Base-by-base conservation (phyloP, 2,797 vertebrate genomes). In the Gadopsis bispinosus region DNA sequence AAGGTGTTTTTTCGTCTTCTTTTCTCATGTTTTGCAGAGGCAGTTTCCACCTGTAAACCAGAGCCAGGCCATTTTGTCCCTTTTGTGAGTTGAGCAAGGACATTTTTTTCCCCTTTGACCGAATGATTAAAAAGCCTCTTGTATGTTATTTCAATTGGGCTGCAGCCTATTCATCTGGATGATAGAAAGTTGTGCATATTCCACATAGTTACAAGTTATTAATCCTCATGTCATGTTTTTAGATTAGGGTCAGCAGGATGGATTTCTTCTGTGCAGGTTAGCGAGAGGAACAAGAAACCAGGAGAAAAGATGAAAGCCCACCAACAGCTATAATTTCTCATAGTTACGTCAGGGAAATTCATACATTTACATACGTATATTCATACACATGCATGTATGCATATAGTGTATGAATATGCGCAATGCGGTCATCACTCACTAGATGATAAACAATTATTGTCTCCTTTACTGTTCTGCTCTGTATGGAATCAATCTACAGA, bases 161-260 rank as follows among this genome's bases (percentile, higher is more conserved):
- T 73, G 81, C 77, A 85, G 77, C 86, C 87, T 68, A 90, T 93
- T 91, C 87, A 81, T 94, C 90, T 84, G 85, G 19, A 51, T 91
- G 92, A 90, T 87, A 87, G 89, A 93, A 91, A 87, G 85, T 89
- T 87, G 79, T 88, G 87, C 87, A 93, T 92, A 93, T 92, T 89
- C 90, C 83, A 85, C 71, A 93, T 85, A 82, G 85, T 85, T 85
- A 73, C 58, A 12, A 79, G 83, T 84, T 92, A 94, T 95, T 94
- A 93, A 92, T 95, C 89, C 87, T 89, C 74, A 5, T 91, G 91
- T 91, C 93, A 89, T 68, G 87, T 85, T 89, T 91, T 90, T 85
- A 90, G 90, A 95, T 93, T 93, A 92, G 84, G 87, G 87, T 89
- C 87, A 90, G 85, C 65, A 63, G 83, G 90, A 94, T 85, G 87